Conservation (phyloP, 2,888 invertebrate genomes). For the Helicoverpa assulta region DNA sequence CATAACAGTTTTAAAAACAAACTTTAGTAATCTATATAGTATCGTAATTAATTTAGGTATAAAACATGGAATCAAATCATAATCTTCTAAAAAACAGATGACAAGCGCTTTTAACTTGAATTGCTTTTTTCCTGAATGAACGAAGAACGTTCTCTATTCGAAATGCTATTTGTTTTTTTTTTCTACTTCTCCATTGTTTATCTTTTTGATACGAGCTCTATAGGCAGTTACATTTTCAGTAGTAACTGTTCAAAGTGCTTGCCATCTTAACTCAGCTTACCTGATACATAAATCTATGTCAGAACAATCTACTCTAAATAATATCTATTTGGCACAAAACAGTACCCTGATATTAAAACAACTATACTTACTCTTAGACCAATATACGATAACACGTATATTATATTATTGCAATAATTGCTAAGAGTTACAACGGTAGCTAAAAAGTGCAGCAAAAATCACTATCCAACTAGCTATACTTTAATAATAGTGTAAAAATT, state of each 20-base stretch:
- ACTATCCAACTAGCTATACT: conserved; percentile 4
- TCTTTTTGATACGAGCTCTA: not conserved
- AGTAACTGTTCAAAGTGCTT: conserved; percentile 5
- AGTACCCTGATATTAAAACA: conserved; percentile 59
- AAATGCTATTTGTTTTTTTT: not conserved
- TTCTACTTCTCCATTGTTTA: not conserved
- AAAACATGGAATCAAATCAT: conserved; percentile 2
- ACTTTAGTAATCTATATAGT: not conserved
- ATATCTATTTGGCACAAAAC: conserved; percentile 60
- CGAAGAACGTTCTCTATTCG: no score
- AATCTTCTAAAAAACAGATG: not conserved
- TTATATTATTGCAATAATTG: conserved; percentile 9
- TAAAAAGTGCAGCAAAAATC: not conserved
- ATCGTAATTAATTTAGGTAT: not conserved
- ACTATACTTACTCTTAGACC: conserved; percentile 8
- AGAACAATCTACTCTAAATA: conserved; percentile 43
- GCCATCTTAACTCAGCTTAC: conserved; percentile 4
- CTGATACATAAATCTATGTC: conserved; percentile 24
- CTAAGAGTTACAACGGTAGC: conserved; percentile 17
- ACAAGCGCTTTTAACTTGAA: conserved; percentile 14
- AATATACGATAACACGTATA: conserved; percentile 7
- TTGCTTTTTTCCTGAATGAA: not conserved
- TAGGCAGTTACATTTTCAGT: no score
- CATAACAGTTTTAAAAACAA: not conserved
- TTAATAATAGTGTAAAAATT: not conserved